These are phyloP conservation scores for Phylloscopus trochiloides DNA, from an alignment of 2,113 vertebrate genomes.

Conservation along the genomic window DNA sequence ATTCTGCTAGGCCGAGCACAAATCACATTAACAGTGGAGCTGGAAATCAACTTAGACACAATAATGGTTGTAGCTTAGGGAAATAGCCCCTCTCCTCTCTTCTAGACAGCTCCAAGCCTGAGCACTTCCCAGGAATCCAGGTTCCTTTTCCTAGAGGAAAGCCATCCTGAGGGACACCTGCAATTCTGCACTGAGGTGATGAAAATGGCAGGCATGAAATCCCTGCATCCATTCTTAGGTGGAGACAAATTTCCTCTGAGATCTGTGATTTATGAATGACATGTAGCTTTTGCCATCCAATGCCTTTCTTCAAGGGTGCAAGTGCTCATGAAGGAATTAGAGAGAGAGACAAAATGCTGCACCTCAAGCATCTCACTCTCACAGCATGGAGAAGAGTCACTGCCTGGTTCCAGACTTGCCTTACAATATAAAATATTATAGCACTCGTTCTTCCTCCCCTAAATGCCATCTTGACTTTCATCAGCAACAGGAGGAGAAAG, in stretches of 20 bases:
- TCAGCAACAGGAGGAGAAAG: not conserved
- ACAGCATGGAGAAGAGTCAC: not conserved
- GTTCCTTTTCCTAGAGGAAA: not conserved
- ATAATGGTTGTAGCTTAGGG: not conserved
- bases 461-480: not conserved
- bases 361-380: not conserved
- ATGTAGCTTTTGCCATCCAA: not conserved
- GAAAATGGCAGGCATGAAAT: not conserved
- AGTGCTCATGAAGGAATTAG: not conserved
- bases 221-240: not conserved
- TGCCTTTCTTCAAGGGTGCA: not conserved
- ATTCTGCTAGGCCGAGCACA: not conserved
- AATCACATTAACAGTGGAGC: constrained; percentile 22
- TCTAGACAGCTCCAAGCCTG: not conserved
- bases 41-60: constrained; percentile 1
- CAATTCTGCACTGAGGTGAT: not conserved
- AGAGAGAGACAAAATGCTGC: not conserved
- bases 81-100: not conserved
- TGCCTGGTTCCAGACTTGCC: not conserved
- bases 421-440: not conserved
- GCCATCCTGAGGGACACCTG: not conserved
- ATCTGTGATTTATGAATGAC: not conserved
- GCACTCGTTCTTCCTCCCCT: rapidly evolving
- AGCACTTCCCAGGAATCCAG: not conserved
- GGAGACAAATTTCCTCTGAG: not conserved